These are phyloP conservation scores for Pipistrellus pipistrellus DNA, from an alignment of 2,797 vertebrate species.

Conservation along the genomic window DNA sequence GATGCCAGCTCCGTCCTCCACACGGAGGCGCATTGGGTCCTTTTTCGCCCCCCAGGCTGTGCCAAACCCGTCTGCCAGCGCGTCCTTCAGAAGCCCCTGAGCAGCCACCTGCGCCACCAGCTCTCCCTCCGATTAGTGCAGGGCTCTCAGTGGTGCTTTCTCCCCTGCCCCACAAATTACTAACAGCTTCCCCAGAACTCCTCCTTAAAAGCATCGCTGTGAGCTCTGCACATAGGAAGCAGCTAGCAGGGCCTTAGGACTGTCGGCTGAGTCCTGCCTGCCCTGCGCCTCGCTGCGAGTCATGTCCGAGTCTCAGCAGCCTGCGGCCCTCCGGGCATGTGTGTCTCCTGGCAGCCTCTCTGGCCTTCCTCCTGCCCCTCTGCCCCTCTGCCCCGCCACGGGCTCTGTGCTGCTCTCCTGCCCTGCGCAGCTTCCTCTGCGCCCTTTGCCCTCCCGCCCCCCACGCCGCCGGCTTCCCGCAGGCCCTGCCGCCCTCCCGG, in stretches of 20 bases:
- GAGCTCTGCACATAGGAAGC: neutral
- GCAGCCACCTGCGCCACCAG: neutral
- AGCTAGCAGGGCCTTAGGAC: neutral
- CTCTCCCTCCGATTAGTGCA: neutral
- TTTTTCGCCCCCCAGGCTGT: neutral
- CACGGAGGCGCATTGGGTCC: neutral
- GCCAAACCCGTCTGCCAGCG: neutral
- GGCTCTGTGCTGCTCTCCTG: no score
- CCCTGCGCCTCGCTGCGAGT: neutral
- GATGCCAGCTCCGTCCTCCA: neutral
- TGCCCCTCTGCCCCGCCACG: neutral
- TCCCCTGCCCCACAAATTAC: neutral
- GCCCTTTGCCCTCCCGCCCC: neutral
- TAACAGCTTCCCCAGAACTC: neutral
- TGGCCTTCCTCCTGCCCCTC: neutral
- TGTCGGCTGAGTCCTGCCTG: neutral
- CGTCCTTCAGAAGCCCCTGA: neutral
- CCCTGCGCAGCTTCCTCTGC: neutral
- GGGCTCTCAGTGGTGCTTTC: neutral
- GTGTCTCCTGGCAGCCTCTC: neutral
- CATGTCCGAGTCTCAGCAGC: neutral
- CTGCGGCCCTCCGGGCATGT: neutral
- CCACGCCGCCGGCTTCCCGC: neutral
- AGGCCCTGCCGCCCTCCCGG: rapidly evolving
- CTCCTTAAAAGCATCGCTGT: neutral